A percentile compares a stretch with the other conserved stretches of the same genome.
phyloP scores from a whole-genome alignment of 2,888 invertebrate species.

The Philopedon plagiatum region DNA sequence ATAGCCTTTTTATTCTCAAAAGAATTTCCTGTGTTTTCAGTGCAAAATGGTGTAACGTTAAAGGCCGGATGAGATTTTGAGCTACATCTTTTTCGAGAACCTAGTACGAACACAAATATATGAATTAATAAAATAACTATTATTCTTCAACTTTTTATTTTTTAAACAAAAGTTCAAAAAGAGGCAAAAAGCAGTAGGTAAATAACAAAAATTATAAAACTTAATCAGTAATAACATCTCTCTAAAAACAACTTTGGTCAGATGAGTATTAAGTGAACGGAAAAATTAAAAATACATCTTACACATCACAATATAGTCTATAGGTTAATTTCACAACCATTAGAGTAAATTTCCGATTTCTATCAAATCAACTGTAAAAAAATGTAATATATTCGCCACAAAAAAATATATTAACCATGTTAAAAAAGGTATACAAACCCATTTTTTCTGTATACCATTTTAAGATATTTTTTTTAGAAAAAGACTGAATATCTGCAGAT shows the following conservation, averaged over 20 bases:
- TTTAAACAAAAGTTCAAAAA: constrained; percentile 11
- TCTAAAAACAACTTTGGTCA: neutral
- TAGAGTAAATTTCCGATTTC: constrained; percentile 4
- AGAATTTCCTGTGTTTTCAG: no score
- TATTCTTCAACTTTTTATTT: constrained; percentile 4
- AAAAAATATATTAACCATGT: no score
- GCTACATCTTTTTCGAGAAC: no score
- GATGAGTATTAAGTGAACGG: neutral
- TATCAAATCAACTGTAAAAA: neutral
- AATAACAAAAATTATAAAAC: constrained; percentile 8
- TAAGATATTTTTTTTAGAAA: no score
- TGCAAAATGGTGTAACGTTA: no score
- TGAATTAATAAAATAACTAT: constrained; percentile 10
- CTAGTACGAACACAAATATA: no score
- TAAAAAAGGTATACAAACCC: no score
- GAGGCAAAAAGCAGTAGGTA: constrained; percentile 21
- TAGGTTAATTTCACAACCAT: constrained; percentile 13
- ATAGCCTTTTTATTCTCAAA: no score
- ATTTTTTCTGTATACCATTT: no score
- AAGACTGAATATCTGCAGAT: no score
- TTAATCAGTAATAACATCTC: neutral
- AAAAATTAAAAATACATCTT: constrained; percentile 2
- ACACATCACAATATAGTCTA: neutral
- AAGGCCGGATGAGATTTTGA: no score
- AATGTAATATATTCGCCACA: no score